A percentile compares a stretch with the other conserved stretches of the same genome.
Conservation (phyloP, 2,888 invertebrate genomes). For the Colletes collaris region DNA sequence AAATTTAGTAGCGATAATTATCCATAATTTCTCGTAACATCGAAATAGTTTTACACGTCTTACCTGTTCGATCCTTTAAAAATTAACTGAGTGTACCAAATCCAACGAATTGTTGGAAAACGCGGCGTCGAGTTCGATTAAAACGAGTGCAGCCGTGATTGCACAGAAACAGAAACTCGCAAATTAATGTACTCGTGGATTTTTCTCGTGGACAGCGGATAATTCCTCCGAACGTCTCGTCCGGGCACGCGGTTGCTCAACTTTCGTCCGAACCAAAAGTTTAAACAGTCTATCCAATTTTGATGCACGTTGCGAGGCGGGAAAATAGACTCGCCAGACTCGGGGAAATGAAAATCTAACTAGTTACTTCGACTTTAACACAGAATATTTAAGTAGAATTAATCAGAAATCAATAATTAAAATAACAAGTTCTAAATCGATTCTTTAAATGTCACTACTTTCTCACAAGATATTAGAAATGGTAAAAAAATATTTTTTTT, state of each 20-base stretch:
- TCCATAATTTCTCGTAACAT: slow-evolving; percentile 1
- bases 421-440: too few species aligned
- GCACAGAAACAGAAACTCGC: not conserved
- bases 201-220: slow-evolving; percentile 3
- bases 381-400: too few species aligned
- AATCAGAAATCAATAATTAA: too few species aligned
- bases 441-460: too few species aligned
- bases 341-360: slow-evolving; percentile 1
- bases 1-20: not conserved
- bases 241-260: not conserved
- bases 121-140: too few species aligned
- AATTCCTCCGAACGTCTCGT: slow-evolving; percentile 13
- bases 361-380: too few species aligned
- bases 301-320: not conserved
- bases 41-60: not conserved
- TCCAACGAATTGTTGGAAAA: too few species aligned
- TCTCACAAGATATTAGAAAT: too few species aligned
- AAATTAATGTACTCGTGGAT: slow-evolving; percentile 22
- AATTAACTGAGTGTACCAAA: too few species aligned
- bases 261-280: slow-evolving; percentile 6
- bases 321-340: slow-evolving; percentile 9
- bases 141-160: too few species aligned
- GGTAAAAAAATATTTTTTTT: too few species aligned
- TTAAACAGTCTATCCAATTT: slow-evolving; percentile 9
- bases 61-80: not conserved